phyloP scores from a whole-genome alignment of 2,113 vertebrate genomes.

The Odocoileus hemionus region DNA sequence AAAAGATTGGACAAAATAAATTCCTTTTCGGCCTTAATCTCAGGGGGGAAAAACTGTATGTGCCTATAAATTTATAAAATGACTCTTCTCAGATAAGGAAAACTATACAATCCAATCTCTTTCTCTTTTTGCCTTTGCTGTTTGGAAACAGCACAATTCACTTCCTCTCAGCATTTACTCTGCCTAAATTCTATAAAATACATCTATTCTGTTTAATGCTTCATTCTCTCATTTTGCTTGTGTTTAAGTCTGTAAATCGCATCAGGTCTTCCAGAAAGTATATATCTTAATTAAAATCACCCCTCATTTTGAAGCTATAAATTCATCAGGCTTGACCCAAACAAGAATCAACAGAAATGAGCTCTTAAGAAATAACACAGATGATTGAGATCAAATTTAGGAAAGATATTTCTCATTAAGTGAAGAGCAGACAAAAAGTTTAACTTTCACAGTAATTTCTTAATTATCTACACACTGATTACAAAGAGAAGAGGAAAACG shows the following conservation, averaged over 20 bases:
- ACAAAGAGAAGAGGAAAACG: background rate
- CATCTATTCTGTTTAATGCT: background rate
- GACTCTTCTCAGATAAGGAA: background rate
- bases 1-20: background rate
- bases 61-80: background rate
- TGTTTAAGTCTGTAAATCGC: background rate
- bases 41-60: background rate
- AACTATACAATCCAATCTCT: background rate
- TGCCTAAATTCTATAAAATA: background rate
- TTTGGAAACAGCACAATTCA: background rate
- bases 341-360: constrained; percentile 21
- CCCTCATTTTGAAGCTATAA: background rate
- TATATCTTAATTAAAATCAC: background rate
- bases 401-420: constrained; percentile 15
- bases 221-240: background rate
- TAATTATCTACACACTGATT: background rate
- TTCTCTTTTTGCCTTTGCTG: background rate
- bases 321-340: background rate
- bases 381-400: background rate
- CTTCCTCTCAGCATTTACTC: background rate
- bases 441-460: background rate
- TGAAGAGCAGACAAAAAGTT: background rate
- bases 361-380: background rate
- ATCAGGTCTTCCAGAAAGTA: background rate
- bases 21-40: background rate